A percentile compares a stretch with the other conserved stretches of the same genome.
Evolutionary conservation across 2,113 vertebrate species (phyloP).

Genomic region (Eurypyga helias): DNA sequence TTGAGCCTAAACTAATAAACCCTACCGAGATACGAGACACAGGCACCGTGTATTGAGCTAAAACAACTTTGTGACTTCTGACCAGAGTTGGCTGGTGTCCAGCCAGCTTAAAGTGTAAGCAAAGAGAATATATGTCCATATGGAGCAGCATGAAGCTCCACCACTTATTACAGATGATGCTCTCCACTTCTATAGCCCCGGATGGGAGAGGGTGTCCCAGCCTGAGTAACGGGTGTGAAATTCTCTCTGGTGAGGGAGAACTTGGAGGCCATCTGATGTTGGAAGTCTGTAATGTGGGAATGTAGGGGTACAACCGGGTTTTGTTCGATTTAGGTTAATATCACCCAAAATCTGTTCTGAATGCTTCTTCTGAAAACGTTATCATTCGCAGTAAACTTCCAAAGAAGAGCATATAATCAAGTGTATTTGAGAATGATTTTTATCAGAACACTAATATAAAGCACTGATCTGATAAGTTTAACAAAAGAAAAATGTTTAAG

Average conservation of each 20-base stretch:
- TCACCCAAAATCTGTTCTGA: background rate
- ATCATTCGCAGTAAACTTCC: background rate
- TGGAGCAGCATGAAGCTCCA: slow-evolving; percentile 48
- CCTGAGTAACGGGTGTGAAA: slow-evolving; percentile 20
- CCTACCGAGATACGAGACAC: slow-evolving; percentile 9
- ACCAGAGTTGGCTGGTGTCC: slow-evolving; percentile 62
- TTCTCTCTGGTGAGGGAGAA: background rate
- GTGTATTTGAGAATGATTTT: background rate
- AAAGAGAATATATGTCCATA: slow-evolving; percentile 29
- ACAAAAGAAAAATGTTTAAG: background rate
- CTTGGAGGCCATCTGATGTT: slow-evolving; percentile 26
- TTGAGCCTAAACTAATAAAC: slow-evolving; percentile 40
- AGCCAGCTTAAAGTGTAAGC: slow-evolving; percentile 37
- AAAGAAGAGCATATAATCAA: fast-evolving
- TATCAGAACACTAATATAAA: fast-evolving
- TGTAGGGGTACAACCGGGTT: background rate
- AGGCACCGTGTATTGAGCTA: slow-evolving; percentile 24
- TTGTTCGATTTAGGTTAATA: background rate
- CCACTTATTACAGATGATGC: slow-evolving; percentile 11
- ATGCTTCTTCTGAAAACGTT: background rate
- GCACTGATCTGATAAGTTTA: background rate
- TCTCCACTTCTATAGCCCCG: slow-evolving; percentile 20
- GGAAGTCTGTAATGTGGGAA: background rate
- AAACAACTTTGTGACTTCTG: slow-evolving; percentile 67
- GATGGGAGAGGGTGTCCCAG: slow-evolving; percentile 44